These are phyloP conservation scores for Oreochromis tanganicae DNA, from an alignment of 2,113 vertebrate genomes.

Conservation along the genomic window DNA sequence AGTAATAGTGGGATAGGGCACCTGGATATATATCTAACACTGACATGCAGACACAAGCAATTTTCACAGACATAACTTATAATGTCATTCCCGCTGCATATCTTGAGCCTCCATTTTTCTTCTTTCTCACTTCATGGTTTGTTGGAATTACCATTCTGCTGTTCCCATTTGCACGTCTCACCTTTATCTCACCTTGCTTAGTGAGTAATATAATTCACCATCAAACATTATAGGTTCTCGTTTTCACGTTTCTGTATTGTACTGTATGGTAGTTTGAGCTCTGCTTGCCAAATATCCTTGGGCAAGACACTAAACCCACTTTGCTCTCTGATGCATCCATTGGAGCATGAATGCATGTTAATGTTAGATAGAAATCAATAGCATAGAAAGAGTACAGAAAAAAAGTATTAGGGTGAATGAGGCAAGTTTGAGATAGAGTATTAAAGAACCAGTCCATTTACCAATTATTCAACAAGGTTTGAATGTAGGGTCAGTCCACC, in stretches of 20 bases:
- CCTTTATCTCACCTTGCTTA: not conserved
- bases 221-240: not conserved
- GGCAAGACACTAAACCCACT: not conserved
- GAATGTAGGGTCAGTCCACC: not conserved
- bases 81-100: not conserved
- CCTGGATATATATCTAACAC: slow-evolving; percentile 49
- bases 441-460: not conserved
- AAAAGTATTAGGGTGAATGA: not conserved
- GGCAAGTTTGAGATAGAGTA: not conserved
- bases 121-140: not conserved
- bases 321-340: not conserved
- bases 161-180: not conserved
- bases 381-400: not conserved
- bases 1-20: not conserved
- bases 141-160: not conserved
- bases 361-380: not conserved
- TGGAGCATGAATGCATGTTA: not conserved
- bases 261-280: not conserved
- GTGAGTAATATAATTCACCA: not conserved
- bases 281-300: not conserved
- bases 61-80: slow-evolving; percentile 39
- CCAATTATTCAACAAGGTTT: not conserved
- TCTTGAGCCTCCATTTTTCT: not conserved
- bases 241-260: not conserved
- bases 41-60: slow-evolving; percentile 40